A percentile compares a stretch with the other conserved stretches of the same genome.
These are phyloP conservation scores for Lepilemur septentrionalis DNA, from an alignment of 2,797 vertebrate genomes.

Conservation along the genomic window DNA sequence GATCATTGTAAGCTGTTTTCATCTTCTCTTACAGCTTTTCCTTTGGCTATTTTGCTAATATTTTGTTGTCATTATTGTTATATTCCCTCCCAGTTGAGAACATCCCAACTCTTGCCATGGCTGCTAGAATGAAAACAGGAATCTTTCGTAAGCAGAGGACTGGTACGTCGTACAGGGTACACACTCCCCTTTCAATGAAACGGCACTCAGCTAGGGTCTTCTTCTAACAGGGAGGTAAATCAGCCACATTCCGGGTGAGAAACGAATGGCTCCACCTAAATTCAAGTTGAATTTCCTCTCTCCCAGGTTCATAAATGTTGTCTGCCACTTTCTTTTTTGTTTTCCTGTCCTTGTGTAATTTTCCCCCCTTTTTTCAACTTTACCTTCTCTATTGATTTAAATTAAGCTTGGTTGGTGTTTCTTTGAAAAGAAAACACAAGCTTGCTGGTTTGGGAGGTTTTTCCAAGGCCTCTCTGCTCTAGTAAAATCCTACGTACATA, in stretches of 20 bases:
- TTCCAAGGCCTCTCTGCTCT: slow-evolving; percentile 72
- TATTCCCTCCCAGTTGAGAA: background rate
- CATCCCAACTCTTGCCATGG: background rate
- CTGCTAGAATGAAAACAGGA: slow-evolving; percentile 8
- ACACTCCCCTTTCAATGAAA: background rate
- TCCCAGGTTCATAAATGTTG: slow-evolving; percentile 40
- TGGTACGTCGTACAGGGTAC: background rate
- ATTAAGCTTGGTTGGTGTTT: slow-evolving; percentile 70
- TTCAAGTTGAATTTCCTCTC: background rate
- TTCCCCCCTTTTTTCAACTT: background rate
- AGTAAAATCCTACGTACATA: slow-evolving; percentile 77
- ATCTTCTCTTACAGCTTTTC: slow-evolving; percentile 17
- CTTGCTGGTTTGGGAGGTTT: slow-evolving; percentile 69
- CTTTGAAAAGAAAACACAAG: slow-evolving; percentile 67
- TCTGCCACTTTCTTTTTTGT: slow-evolving; percentile 43
- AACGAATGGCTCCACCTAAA: background rate
- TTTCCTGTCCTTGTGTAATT: slow-evolving; percentile 49
- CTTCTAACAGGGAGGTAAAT: background rate
- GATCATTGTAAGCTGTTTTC: background rate
- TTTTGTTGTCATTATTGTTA: background rate
- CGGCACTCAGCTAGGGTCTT: background rate
- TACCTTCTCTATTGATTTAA: slow-evolving; percentile 69
- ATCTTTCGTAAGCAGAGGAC: background rate
- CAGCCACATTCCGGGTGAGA: background rate
- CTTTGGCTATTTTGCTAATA: background rate